Conservation (phyloP, 2,888 invertebrate genomes). For the Sepioteuthis lessoniana region DNA sequence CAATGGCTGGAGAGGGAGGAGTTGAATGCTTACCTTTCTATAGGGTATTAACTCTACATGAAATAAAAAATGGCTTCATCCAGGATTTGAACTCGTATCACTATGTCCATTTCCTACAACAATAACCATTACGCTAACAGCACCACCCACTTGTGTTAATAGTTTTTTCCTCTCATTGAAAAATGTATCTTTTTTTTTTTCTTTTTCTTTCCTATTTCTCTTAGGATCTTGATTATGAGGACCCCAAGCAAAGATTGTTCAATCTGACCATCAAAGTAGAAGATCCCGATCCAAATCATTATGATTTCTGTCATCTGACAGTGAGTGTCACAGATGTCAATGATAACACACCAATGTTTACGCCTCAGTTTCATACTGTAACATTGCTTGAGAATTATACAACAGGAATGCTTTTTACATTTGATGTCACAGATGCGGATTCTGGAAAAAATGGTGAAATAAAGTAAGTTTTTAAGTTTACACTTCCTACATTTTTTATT, state of each 20-base stretch:
- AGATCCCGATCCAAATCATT: slow-evolving; percentile 67
- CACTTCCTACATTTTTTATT: background rate
- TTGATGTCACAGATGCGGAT: slow-evolving; percentile 96
- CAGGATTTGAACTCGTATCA: too few species aligned
- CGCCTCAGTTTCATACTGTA: slow-evolving; percentile 53
- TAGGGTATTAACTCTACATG: too few species aligned
- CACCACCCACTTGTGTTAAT: too few species aligned
- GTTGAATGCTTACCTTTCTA: too few species aligned
- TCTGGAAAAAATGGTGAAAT: slow-evolving; percentile 82
- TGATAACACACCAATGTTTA: slow-evolving; percentile 98
- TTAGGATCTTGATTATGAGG: slow-evolving; percentile 72
- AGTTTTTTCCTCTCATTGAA: too few species aligned
- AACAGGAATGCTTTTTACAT: slow-evolving; percentile 90
- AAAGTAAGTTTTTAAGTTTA: slow-evolving; percentile 60
- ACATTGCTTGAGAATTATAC: slow-evolving; percentile 92
- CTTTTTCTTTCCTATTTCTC: background rate
- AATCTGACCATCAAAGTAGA: slow-evolving; percentile 72
- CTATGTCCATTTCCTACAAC: too few species aligned
- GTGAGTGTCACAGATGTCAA: slow-evolving; percentile 99
- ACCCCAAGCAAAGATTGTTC: slow-evolving; percentile 63
- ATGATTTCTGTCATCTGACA: slow-evolving; percentile 93
- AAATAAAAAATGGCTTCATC: too few species aligned
- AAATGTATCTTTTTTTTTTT: too few species aligned
- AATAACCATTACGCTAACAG: too few species aligned
- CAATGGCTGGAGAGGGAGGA: too few species aligned